Base-by-base conservation (phyloP, 2,888 invertebrate genomes). In the Scrobipalpa atriplicella region DNA sequence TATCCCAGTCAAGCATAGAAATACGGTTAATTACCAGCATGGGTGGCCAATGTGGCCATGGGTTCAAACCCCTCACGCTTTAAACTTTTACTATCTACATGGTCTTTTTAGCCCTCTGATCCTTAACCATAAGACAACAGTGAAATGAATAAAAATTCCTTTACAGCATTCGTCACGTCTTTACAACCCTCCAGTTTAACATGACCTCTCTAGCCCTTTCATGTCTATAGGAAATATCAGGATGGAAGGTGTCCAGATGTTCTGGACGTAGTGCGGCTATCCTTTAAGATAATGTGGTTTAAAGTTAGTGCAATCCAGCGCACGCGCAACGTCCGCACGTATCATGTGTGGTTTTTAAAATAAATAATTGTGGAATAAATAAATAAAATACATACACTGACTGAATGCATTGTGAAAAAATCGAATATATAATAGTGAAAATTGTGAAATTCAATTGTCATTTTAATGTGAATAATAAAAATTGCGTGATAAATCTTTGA, bases 231-330 rank as follows among this genome's bases (percentile, higher is more conserved):
- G 13, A 21, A 21, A 13, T 56, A 21, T 21, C 54, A 13, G 21
- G 21, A 56, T 56, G 9, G 21, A 21, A 58, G n/a, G 58, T 29
- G 58, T 58, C 58, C 3, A 21, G 2, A 13, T 21, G 21, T 56
- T 56, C 21, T 77, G 76, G 75, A 66, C 67, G 61, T 66, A 47
- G 65, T 41, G 21, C 61, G 69, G 66, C 72, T 71, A 77, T 77
- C 74, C 58, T 58, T 58, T 58, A 52, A 52, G 19, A 19, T 71
- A 73, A 73, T 78, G 76, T 69, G 76, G 75, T 81, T 82, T 78
- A 79, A 76, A 83, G 84, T 87, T 85, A 90, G 90, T 90, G 80
- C 84, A 82, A 69, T 77, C 74, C 78, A 69, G 78, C 75, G 80
- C 79, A 79, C 75, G 82, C 82, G 78, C 79, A n/a, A n/a, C 75